Percentiles rank a stretch among this genome's conserved stretches.
These are phyloP conservation scores for Parauchenoglanis punctatus DNA, from an alignment of 2,797 vertebrate genomes.

Conservation along the genomic window DNA sequence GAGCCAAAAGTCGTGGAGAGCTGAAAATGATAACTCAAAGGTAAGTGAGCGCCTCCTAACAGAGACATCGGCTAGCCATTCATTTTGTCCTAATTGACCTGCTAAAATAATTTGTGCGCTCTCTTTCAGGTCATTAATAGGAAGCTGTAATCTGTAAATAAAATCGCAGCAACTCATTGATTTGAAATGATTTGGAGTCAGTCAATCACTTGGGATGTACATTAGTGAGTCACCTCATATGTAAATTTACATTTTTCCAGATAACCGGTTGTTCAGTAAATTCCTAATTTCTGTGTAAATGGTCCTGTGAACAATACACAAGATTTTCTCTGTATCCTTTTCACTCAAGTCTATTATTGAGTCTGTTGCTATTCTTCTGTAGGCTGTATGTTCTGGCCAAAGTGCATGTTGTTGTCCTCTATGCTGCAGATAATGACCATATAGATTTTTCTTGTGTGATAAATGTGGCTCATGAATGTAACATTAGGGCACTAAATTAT, in stretches of 20 bases:
- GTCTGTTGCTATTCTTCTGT: not conserved
- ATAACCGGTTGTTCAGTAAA: not conserved
- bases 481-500: not conserved
- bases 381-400: not conserved
- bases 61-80: not conserved
- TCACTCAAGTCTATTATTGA: not conserved
- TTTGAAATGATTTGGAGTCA: not conserved
- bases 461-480: not conserved
- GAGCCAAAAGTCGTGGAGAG: not conserved
- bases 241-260: not conserved
- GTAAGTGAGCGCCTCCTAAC: not conserved
- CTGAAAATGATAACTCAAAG: not conserved
- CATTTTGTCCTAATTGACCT: not conserved
- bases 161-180: not conserved
- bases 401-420: not conserved
- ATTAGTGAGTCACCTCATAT: not conserved
- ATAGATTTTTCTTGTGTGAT: not conserved
- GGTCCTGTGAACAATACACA: not conserved
- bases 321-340: not conserved
- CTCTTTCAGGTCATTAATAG: not conserved
- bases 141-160: not conserved
- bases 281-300: not conserved
- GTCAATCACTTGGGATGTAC: not conserved
- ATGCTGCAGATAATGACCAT: not conserved
- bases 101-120: not conserved